These are phyloP conservation scores for Polyommatus icarus DNA, from an alignment of 2,888 invertebrate genomes.

Conservation along the genomic window DNA sequence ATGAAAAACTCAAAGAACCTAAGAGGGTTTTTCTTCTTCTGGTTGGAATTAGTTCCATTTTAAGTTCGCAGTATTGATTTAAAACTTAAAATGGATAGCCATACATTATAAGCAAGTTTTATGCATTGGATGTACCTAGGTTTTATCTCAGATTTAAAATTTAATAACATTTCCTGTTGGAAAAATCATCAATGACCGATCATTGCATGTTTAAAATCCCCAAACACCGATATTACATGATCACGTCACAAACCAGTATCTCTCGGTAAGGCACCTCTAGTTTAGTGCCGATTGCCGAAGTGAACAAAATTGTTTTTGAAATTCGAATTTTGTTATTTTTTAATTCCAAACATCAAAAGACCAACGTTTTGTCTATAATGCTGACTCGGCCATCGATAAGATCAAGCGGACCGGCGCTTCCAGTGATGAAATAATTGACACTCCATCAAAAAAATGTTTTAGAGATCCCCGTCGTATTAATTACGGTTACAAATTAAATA, in stretches of 20 bases:
- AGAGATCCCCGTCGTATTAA: conserved; percentile 46
- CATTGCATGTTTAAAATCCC: background rate
- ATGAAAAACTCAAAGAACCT: no score
- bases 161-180: background rate
- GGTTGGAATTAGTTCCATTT: no score
- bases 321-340: conserved; percentile 20
- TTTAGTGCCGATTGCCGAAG: background rate
- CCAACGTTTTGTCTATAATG: conserved; percentile 43
- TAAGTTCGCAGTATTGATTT: no score
- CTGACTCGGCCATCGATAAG: conserved; percentile 53
- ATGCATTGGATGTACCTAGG: background rate
- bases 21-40: no score
- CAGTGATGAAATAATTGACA: conserved; percentile 72
- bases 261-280: background rate
- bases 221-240: background rate
- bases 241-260: no score
- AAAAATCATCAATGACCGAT: background rate
- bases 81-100: no score
- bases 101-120: no score
- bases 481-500: conserved; percentile 47
- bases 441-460: conserved; percentile 56
- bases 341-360: conserved; percentile 12
- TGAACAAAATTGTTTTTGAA: background rate
- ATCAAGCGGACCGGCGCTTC: conserved; percentile 50
- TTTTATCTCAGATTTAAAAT: background rate